These are phyloP conservation scores for Shargacucullia verbasci DNA, from an alignment of 2,888 invertebrate genomes.

Conservation along the genomic window DNA sequence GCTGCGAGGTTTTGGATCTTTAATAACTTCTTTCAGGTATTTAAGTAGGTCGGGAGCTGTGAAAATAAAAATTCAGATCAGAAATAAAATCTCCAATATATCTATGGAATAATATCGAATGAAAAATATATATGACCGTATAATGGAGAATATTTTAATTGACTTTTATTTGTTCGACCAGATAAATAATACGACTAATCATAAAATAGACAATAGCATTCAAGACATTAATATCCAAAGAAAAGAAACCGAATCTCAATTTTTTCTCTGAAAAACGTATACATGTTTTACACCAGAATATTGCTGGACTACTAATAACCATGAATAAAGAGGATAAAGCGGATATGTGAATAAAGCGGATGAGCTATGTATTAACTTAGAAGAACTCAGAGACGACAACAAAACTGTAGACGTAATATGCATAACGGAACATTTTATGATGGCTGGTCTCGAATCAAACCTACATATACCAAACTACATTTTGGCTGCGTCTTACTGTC, in stretches of 20 bases:
- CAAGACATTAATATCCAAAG: background rate
- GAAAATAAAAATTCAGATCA: background rate
- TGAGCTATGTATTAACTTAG: background rate
- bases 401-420: background rate
- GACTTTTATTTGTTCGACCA: too few species aligned
- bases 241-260: background rate
- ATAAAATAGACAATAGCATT: too few species aligned
- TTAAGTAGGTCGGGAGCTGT: constrained; percentile 78
- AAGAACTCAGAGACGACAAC: background rate
- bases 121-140: too few species aligned
- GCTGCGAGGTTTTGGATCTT: constrained; percentile 90
- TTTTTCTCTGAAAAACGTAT: background rate
- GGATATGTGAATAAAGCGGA: background rate
- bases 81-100: too few species aligned
- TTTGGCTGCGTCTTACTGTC: background rate
- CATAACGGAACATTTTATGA: constrained; percentile 1
- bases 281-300: background rate
- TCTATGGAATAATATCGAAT: too few species aligned
- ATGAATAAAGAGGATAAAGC: too few species aligned
- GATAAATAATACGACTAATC: too few species aligned
- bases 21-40: constrained; percentile 88
- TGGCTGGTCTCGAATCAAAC: background rate
- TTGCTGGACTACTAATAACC: too few species aligned
- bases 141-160: too few species aligned
- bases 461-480: background rate